Percentiles rank a stretch among this genome's conserved stretches.
Conservation (phyloP, 2,888 invertebrate species). For the Mesorhabditis belari region DNA sequence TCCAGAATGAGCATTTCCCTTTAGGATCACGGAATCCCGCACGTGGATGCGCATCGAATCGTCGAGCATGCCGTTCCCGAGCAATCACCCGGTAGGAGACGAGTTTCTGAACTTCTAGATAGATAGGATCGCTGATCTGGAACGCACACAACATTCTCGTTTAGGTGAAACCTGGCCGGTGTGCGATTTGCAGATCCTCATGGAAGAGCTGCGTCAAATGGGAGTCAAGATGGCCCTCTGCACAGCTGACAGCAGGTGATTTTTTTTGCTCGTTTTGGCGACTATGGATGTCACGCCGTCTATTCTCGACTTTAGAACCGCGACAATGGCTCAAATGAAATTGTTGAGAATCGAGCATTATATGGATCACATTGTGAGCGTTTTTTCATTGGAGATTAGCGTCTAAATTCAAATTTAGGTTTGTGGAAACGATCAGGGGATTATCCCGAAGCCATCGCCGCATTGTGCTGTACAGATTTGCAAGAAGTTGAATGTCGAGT, state of each 20-base stretch:
- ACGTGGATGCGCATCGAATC: conserved; percentile 21
- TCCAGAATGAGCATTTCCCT: too few relatives aligned
- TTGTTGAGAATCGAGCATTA: conserved; percentile 45
- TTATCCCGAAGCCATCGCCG: conserved; percentile 56
- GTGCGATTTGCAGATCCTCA: conserved; percentile 53
- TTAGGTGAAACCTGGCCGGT: conserved; percentile 40
- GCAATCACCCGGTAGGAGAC: conserved; percentile 31
- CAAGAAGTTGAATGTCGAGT: conserved; percentile 39
- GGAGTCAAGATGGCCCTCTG: conserved; percentile 56
- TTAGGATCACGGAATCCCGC: conserved; percentile 18
- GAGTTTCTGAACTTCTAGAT: too few relatives aligned
- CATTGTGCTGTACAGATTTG: conserved; percentile 55
- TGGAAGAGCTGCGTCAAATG: conserved; percentile 53
- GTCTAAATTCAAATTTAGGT: too few relatives aligned
- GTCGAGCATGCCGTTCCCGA: conserved; percentile 28
- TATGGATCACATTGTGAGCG: conserved; percentile 55
- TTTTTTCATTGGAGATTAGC: too few relatives aligned
- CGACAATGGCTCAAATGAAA: conserved; percentile 41
- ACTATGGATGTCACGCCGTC: too few relatives aligned
- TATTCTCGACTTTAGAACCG: conserved; percentile 27
- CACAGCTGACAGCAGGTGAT: conserved; percentile 54
- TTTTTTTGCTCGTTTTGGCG: neutral
- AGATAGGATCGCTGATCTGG: too few relatives aligned
- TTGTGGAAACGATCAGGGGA: conserved; percentile 57
- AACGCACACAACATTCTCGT: too few relatives aligned